phyloP scores from a whole-genome alignment of 2,113 vertebrate species.

The Tichodroma muraria region DNA sequence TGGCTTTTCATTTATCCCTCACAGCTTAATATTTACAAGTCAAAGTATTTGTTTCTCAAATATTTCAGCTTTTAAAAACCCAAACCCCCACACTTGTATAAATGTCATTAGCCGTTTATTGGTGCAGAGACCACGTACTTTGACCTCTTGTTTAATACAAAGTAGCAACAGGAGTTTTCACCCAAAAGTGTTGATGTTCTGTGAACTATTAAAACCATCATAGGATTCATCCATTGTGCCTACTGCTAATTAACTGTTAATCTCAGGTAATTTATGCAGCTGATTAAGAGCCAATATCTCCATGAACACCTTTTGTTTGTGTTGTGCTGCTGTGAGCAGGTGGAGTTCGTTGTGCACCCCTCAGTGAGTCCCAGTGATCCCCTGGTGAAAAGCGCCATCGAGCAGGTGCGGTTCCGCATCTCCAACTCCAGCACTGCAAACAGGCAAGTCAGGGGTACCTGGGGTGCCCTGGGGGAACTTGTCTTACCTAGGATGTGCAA shows the following conservation, averaged over 20 bases:
- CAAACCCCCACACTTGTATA: not conserved
- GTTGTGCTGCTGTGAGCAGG: slow-evolving; percentile 60
- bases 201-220: not conserved
- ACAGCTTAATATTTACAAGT: not conserved
- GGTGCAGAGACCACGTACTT: not conserved
- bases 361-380: slow-evolving; percentile 85
- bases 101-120: not conserved
- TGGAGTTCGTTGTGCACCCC: slow-evolving; percentile 90
- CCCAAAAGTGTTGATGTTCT: not conserved
- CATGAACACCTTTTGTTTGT: not conserved
- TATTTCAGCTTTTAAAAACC: not conserved
- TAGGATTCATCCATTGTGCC: not conserved
- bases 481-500: not conserved
- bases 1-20: not conserved
- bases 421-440: slow-evolving; percentile 81
- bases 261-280: not conserved
- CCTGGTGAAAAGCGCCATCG: slow-evolving; percentile 82
- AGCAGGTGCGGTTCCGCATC: slow-evolving; percentile 92
- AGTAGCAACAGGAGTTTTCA: not conserved
- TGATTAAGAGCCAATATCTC: not conserved
- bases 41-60: not conserved
- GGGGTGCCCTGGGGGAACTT: not conserved
- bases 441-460: slow-evolving; percentile 71
- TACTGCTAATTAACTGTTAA: not conserved
- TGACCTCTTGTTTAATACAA: not conserved